Conservation (phyloP, 2,113 vertebrate genomes). For the Cololabis saira region DNA sequence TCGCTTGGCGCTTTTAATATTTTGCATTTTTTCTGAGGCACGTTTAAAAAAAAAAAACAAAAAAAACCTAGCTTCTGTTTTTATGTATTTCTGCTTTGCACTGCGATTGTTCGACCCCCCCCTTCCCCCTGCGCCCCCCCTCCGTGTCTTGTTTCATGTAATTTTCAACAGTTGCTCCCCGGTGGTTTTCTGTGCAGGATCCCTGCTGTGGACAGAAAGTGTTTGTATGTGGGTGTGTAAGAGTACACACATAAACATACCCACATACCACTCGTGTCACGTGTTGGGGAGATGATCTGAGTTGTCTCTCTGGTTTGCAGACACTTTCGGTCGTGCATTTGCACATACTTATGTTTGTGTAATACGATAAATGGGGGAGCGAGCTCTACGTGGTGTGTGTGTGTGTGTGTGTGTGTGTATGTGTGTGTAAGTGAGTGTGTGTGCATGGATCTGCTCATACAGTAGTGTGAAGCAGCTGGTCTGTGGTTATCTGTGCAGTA, state of each 20-base stretch:
- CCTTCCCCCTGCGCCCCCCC: neutral
- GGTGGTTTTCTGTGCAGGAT: slow-evolving; percentile 35
- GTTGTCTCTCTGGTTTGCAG: slow-evolving; percentile 8
- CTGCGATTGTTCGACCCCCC: slow-evolving; percentile 28
- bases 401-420: too few species aligned
- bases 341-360: slow-evolving; percentile 27
- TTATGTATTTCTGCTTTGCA: slow-evolving; percentile 25
- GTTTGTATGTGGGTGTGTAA: slow-evolving; percentile 39
- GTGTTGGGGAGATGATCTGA: slow-evolving; percentile 3
- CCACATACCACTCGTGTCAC: slow-evolving; percentile 6
- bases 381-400: slow-evolving; percentile 4
- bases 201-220: slow-evolving; percentile 44
- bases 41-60: too few species aligned
- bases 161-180: slow-evolving; percentile 55
- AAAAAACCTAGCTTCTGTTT: neutral
- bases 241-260: slow-evolving; percentile 17
- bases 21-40: slow-evolving; percentile 39
- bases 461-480: slow-evolving; percentile 65
- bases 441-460: slow-evolving; percentile 34
- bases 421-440: too few species aligned
- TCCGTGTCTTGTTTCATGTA: slow-evolving; percentile 48
- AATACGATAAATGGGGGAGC: slow-evolving; percentile 10
- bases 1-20: slow-evolving; percentile 22
- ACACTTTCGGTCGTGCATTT: slow-evolving; percentile 12
- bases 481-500: slow-evolving; percentile 54